Base-by-base conservation (phyloP, 2,113 vertebrate species). In the Syngnathoides biaculeatus region DNA sequence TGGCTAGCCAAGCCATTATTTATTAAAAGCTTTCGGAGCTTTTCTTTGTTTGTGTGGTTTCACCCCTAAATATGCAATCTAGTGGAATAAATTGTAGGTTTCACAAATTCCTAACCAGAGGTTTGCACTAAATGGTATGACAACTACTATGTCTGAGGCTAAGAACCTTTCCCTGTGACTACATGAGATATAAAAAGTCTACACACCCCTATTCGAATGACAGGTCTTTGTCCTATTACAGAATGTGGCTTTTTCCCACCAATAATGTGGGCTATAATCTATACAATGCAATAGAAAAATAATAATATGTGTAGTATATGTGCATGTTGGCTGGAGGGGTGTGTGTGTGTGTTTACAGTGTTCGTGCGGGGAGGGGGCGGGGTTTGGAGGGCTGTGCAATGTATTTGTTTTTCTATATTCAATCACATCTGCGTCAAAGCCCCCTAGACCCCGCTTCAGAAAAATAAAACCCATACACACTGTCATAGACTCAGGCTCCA, bases 381-480 rank as follows among this genome's bases (percentile, higher is more conserved):
- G 38, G 27, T 11, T 26, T n/a, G 59, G 48, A 15, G 27, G 43
- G 42, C 35, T n/a, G 64, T 66, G 55, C 63, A 61, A 11, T 83
- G 79, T 81, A 86, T 85, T 85, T 84, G 80, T 87, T 87, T 85
- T 85, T 81, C 75, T 47, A 81, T 68, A 79, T 79, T 85, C 73
- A 30, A 57, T 57, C 55, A 80, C 84, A 85, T 89, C 74, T 86
- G 83, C 86, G 78, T 86, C 84, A 81, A 79, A 84, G 69, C 73
- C 67, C 79, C 62, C 69, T 47, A 56, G 63, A 78, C 24, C 30
- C n/a, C 60, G 1, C 40, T 2, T 14, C 12, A 24, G 43, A 45
- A 24, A 64, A 24, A 64, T 45, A 48, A 63, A 60, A 67, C 62
- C 63, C 24, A 42, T 61, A 57, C 39, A 68, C 22, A 73, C 73